These are phyloP conservation scores for Dipus sagitta DNA, from an alignment of 2,797 vertebrate genomes.

Conservation along the genomic window DNA sequence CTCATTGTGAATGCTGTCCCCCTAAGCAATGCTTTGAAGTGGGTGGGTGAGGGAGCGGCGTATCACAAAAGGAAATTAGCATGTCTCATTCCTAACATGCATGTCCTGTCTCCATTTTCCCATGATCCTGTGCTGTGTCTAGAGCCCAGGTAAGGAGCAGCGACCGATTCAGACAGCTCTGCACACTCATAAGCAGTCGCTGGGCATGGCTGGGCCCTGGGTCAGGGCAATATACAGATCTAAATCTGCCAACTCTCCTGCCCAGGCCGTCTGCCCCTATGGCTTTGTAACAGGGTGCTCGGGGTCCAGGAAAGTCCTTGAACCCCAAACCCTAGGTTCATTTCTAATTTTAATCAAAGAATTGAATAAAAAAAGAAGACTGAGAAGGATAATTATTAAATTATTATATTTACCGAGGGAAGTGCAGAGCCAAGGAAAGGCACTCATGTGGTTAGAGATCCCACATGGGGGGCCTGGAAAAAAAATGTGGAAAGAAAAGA, in stretches of 20 bases:
- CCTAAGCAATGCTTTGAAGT: neutral
- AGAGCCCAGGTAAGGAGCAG: neutral
- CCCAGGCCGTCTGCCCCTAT: neutral
- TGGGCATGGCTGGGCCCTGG: neutral
- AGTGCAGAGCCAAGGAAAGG: too few species aligned
- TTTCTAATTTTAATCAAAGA: too few species aligned
- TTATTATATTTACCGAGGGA: too few species aligned
- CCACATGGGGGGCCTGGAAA: too few species aligned
- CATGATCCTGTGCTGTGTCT: neutral
- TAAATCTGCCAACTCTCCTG: accelerated
- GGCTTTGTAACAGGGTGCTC: neutral
- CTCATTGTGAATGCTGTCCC: accelerated
- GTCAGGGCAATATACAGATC: too few species aligned
- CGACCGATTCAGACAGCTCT: neutral
- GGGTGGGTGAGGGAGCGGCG: neutral
- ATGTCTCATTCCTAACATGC: accelerated
- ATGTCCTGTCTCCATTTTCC: neutral
- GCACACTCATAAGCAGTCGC: neutral
- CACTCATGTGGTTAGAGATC: too few species aligned
- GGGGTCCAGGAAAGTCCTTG: too few species aligned
- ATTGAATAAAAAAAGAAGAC: too few species aligned
- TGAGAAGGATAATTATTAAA: too few species aligned
- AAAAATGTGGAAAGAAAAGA: too few species aligned
- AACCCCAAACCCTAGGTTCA: too few species aligned
- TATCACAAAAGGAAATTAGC: neutral